Percentiles rank a stretch among this genome's conserved stretches.
Evolutionary conservation across 2,888 invertebrate species (phyloP).

Genomic region (Seira ritae): DNA sequence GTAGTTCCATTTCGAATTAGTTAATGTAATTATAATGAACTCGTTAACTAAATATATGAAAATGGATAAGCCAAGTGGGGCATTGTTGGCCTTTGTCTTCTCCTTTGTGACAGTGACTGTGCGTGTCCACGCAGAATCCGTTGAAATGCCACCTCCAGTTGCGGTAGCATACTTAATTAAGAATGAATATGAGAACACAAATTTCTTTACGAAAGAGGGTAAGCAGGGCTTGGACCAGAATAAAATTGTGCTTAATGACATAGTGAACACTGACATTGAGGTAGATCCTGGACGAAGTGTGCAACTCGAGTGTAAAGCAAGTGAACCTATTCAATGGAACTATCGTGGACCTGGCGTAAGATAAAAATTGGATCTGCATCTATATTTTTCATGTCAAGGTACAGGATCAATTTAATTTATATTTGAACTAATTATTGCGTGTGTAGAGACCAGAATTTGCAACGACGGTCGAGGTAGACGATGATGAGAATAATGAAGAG

Average conservation of each 20-base stretch:
- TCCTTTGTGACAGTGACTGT: too few species aligned
- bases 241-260: slow-evolving; percentile 37
- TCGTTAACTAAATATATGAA: too few species aligned
- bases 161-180: slow-evolving; percentile 20
- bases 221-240: background rate
- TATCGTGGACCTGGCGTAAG: slow-evolving; percentile 54
- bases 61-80: too few species aligned
- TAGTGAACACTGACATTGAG: slow-evolving; percentile 40
- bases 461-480: background rate
- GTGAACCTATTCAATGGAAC: slow-evolving; percentile 47
- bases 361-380: too few species aligned
- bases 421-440: background rate
- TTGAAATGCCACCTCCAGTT: slow-evolving; percentile 41
- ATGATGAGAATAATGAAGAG: slow-evolving; percentile 23
- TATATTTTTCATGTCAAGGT: background rate
- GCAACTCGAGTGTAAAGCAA: slow-evolving; percentile 37
- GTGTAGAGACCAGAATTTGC: slow-evolving; percentile 39
- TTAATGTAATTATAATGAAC: too few species aligned
- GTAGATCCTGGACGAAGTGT: slow-evolving; percentile 25
- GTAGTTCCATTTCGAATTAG: too few species aligned
- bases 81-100: too few species aligned
- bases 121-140: background rate
- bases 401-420: background rate
- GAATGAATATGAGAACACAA: background rate
- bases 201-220: background rate